Conservation (phyloP, 92 coral and sea anemone genomes). For the Anthopleura xanthogrammica region DNA sequence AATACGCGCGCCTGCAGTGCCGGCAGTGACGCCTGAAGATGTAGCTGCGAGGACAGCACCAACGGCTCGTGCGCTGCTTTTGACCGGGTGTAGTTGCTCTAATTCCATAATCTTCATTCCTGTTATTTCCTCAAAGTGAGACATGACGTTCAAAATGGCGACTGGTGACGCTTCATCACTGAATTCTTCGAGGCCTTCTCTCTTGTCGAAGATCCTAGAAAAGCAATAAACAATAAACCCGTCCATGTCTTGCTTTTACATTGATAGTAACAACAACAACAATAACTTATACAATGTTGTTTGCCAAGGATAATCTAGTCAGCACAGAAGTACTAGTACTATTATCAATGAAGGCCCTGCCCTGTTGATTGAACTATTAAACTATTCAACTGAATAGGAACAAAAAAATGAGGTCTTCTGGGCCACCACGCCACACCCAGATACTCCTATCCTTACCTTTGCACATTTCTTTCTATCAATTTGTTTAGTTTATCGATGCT, state of each 20-base stretch:
- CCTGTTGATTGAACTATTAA: too few relatives aligned
- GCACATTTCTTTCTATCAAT: slow-evolving; percentile 41
- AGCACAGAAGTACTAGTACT: too few relatives aligned
- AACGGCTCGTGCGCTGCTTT: slow-evolving; percentile 56
- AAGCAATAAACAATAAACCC: background rate
- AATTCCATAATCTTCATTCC: slow-evolving; percentile 45
- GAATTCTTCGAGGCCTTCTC: background rate
- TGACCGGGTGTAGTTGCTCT: slow-evolving; percentile 51
- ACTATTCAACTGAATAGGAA: too few relatives aligned
- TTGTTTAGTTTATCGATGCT: slow-evolving; percentile 40
- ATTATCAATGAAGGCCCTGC: too few relatives aligned
- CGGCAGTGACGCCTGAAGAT: slow-evolving; percentile 55
- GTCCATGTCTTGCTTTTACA: too few relatives aligned
- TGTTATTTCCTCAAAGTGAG: slow-evolving; percentile 48
- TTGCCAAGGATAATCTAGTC: too few relatives aligned
- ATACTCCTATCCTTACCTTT: slow-evolving; percentile 13
- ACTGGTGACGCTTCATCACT: slow-evolving; percentile 11
- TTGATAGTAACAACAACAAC: too few relatives aligned
- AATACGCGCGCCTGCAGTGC: slow-evolving; percentile 58
- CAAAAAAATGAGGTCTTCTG: too few relatives aligned
- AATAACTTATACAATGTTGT: too few relatives aligned
- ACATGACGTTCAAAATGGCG: slow-evolving; percentile 43
- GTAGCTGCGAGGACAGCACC: slow-evolving; percentile 58
- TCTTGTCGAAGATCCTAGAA: slow-evolving; percentile 33
- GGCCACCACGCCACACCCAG: too few relatives aligned